A percentile compares a stretch with the other conserved stretches of the same genome.
These are phyloP conservation scores for Glyphotaelius pellucidus DNA, from an alignment of 2,888 invertebrate species.

Conservation along the genomic window DNA sequence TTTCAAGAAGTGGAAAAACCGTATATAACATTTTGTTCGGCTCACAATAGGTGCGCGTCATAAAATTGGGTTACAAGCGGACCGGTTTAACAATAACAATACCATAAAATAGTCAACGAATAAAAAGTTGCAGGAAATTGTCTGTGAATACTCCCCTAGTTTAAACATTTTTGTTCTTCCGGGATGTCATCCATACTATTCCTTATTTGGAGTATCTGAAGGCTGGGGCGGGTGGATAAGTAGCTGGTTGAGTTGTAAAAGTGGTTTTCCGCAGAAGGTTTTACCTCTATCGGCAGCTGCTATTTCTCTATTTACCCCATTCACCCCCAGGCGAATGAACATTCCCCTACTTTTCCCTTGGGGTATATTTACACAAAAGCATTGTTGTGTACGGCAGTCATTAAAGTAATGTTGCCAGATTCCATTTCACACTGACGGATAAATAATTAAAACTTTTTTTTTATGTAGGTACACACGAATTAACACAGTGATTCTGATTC, in stretches of 20 bases:
- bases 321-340: neutral
- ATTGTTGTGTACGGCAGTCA: neutral
- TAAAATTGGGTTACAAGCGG: neutral
- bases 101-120: neutral
- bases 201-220: neutral
- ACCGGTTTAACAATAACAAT: neutral
- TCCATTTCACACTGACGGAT: neutral
- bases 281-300: slow-evolving; percentile 28
- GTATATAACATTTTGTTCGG: neutral
- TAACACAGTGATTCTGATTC: too few species aligned
- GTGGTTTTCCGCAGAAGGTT: slow-evolving; percentile 36
- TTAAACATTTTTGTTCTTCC: neutral
- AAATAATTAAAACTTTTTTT: neutral
- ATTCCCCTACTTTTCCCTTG: slow-evolving; percentile 15
- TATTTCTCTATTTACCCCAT: slow-evolving; percentile 22
- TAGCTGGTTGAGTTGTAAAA: neutral
- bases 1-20: neutral
- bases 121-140: neutral
- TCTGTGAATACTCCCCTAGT: neutral
- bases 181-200: neutral
- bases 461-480: too few species aligned
- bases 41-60: neutral
- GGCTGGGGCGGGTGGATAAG: neutral
- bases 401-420: neutral
- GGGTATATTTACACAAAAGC: neutral